Conservation (phyloP, 2,888 invertebrate genomes). For the Tenthredo mesomela region DNA sequence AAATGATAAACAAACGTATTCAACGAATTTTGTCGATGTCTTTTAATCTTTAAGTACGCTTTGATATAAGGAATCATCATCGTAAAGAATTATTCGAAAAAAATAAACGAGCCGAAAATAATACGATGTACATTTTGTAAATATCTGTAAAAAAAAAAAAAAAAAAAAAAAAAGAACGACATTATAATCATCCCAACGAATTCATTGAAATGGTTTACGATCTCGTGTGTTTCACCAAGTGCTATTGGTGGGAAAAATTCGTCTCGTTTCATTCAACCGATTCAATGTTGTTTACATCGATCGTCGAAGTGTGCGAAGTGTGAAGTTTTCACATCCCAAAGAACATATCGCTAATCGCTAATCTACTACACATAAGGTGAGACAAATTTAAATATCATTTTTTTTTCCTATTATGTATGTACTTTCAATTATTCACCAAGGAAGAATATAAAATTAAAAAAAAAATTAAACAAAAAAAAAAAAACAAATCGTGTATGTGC, state of each 20-base stretch:
- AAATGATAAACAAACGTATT: conserved; percentile 12
- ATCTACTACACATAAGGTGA: conserved; percentile 71
- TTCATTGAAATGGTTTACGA: conserved; percentile 69
- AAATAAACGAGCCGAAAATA: not conserved
- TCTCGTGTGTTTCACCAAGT: conserved; percentile 62
- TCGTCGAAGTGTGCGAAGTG: conserved; percentile 68
- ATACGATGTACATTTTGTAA: conserved; percentile 50
- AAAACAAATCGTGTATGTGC: too few species aligned
- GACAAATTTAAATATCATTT: not conserved
- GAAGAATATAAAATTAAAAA: too few species aligned
- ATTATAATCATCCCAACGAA: conserved; percentile 53
- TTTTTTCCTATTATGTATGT: not conserved
- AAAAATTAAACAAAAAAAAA: too few species aligned
- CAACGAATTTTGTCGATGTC: conserved; percentile 51
- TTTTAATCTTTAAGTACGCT: conserved; percentile 35
- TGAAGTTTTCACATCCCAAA: conserved; percentile 65
- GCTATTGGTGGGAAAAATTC: conserved; percentile 61
- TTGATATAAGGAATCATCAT: conserved; percentile 5
- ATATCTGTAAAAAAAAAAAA: conserved; percentile 44
- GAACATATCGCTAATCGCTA: conserved; percentile 74
- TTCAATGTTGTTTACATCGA: conserved; percentile 61
- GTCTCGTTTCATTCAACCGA: conserved; percentile 56
- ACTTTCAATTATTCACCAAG: not conserved
- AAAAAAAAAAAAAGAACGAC: conserved; percentile 20
- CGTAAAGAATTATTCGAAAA: not conserved